phyloP scores from a whole-genome alignment of 2,797 vertebrate genomes.

The Lycodopsis pacificus region DNA sequence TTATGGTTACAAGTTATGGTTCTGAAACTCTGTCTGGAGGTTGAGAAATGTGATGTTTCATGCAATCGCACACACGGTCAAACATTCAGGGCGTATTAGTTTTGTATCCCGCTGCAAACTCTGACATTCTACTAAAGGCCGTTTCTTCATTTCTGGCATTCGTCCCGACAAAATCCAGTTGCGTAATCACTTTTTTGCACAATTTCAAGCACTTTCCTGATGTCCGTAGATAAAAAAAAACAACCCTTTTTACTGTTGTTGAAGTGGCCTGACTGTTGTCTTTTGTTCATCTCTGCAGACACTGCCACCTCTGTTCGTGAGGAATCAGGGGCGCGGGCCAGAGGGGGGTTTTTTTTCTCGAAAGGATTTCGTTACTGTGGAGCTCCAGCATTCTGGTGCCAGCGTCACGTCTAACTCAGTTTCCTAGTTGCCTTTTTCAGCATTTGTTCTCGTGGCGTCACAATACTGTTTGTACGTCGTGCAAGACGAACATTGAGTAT shows the following conservation, averaged over 20 bases:
- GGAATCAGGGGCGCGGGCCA: constrained; percentile 33
- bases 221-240: constrained; percentile 49
- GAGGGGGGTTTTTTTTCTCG: constrained; percentile 22
- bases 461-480: constrained; percentile 39
- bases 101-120: constrained; percentile 23
- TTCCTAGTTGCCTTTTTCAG: constrained; percentile 81
- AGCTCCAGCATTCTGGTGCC: constrained; percentile 64
- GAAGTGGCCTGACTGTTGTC: constrained; percentile 69
- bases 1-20: background rate
- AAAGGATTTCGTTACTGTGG: constrained; percentile 38
- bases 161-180: constrained; percentile 37
- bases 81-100: background rate
- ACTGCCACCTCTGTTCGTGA: constrained; percentile 61
- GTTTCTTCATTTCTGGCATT: constrained; percentile 39
- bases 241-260: constrained; percentile 52
- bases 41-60: constrained; percentile 16
- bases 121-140: constrained; percentile 41
- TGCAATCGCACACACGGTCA: constrained; percentile 4
- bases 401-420: constrained; percentile 60
- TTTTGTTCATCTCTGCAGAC: constrained; percentile 61
- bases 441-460: constrained; percentile 64
- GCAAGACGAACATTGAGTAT: constrained; percentile 23
- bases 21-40: constrained; percentile 13
- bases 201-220: constrained; percentile 84
- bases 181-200: constrained; percentile 77